Evolutionary conservation across 2,888 invertebrate genomes (phyloP).

Genomic region (Tethea ocularis): DNA sequence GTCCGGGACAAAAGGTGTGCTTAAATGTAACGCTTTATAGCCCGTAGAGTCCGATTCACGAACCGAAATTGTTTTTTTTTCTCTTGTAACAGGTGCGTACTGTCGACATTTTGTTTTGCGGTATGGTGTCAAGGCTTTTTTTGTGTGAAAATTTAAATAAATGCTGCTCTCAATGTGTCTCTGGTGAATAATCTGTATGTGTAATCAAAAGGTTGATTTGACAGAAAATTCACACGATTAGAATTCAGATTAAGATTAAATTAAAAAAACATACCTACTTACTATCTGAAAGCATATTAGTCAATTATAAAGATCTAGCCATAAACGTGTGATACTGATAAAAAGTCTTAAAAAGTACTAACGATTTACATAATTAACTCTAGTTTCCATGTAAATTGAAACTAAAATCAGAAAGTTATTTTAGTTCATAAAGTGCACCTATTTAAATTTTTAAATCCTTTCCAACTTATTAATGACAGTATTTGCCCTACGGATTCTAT

Average conservation of each 20-base stretch:
- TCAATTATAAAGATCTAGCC: no score
- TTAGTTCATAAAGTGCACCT: constrained; percentile 1
- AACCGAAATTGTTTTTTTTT: constrained; percentile 50
- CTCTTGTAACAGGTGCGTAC: constrained; percentile 43
- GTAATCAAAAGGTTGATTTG: no score
- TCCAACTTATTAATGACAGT: not conserved
- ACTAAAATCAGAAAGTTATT: not conserved
- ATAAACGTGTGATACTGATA: no score
- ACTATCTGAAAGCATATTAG: no score
- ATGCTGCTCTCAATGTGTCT: not conserved
- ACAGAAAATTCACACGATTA: no score
- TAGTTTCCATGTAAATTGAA: not conserved
- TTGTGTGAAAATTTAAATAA: constrained; percentile 7
- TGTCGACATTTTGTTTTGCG: constrained; percentile 25
- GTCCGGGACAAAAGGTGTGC: constrained; percentile 46
- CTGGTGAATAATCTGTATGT: constrained; percentile 1
- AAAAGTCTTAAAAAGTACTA: no score
- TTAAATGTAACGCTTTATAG: constrained; percentile 53
- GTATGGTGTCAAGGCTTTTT: constrained; percentile 12
- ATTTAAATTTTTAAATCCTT: not conserved
- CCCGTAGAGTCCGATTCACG: constrained; percentile 52
- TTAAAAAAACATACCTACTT: no score
- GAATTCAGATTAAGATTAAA: no score
- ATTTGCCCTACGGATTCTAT: no score
- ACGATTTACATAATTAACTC: not conserved